Base-by-base conservation (phyloP, 2,797 vertebrate species). In the Buphagus erythrorhynchus region DNA sequence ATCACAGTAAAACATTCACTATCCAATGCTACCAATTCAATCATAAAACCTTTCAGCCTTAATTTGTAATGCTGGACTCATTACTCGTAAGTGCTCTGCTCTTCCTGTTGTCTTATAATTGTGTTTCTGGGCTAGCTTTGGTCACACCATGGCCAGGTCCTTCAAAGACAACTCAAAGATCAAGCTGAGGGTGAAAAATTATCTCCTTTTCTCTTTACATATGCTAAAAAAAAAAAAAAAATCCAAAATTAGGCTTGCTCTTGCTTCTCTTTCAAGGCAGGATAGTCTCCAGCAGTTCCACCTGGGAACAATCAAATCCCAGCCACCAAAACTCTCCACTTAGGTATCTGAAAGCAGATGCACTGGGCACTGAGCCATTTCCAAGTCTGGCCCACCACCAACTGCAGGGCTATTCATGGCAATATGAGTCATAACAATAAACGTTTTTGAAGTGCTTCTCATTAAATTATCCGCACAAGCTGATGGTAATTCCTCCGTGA, bases 401-500 rank as follows among this genome's bases (percentile, higher is more conserved):
- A 40, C 61, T 4, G 1, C 76, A 49, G 68, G 65, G 68, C 79
- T 90, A 63, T 86, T 92, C 79, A 74, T 19, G 45, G 92, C 61
- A 93, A 57, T 75, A 54, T 71, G 73, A 88, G 74, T 88, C 90
- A 81, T 65, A 95, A 93, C 79, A 72, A 86, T 68, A 90, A 96
- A 92, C 0, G 8, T 78, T 92, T 94, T 40, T 93, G 76, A 94
- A 97, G 73, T 93, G 69, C 83, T 92, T 88, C 94, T 93, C 94
- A 81, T 95, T 95, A 90, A 84, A 95, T 86, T 93, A 86, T 57
- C 26, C 0, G 10, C 57, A 59, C 57, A 83, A 88, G 29, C 61
- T 83, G 92, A 86, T 57, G 69, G 90, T 31, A 94, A 93, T 92
- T 90, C 93, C 92, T 88, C 76, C 0, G 2, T 73, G 82, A 77